Base-by-base conservation (phyloP, 2,888 invertebrate genomes). In the Lasius platythorax region DNA sequence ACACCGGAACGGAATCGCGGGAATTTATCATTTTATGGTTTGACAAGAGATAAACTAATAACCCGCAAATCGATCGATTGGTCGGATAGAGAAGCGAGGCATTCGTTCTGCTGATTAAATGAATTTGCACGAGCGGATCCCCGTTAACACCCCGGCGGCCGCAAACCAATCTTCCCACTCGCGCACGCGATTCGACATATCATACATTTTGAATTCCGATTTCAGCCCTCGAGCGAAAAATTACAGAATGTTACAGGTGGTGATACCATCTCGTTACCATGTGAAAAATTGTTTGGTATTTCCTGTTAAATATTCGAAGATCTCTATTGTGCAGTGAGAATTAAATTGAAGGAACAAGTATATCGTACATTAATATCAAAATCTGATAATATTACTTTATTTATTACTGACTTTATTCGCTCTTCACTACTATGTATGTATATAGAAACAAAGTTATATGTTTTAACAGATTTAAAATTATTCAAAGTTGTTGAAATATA, bases 21-120 rank as follows among this genome's bases (percentile, higher is more conserved):
- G 40, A 58, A 66, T 58, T 12, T 18, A 11, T 6, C 67, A 11
- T 63, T 76, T 75, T 50, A 40, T 28, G 30, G 5, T 18, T 43
- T 72, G 82, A 66, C 73, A 53, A 86, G 83, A 82, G 75, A 79
- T 81, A 89, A 90, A 84, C 87, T 85, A 86, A 89, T 88, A 86
- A 88, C 83, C 82, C 85, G 86, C 82, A 86, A 83, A 86, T 66
- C 68, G 78, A 87, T 86, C 66, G 85, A 84, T 63, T 83, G n/a
- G 18, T 43, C 56, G 66, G 43, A 37, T 46, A 23, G 50, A 72
- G 76, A 73, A 58, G 68, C 18, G 33, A 53, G 64, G 43, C n/a
- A 33, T 30, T 72, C 56, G 12, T 66, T 63, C 40, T 46, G 53
- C 63, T 53, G 81, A 86, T 86, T 76, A 86, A 86, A 82, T 67